Percentiles rank a stretch among this genome's conserved stretches.
phyloP scores from a whole-genome alignment of 2,113 vertebrate species.

The Bubalus kerabau region DNA sequence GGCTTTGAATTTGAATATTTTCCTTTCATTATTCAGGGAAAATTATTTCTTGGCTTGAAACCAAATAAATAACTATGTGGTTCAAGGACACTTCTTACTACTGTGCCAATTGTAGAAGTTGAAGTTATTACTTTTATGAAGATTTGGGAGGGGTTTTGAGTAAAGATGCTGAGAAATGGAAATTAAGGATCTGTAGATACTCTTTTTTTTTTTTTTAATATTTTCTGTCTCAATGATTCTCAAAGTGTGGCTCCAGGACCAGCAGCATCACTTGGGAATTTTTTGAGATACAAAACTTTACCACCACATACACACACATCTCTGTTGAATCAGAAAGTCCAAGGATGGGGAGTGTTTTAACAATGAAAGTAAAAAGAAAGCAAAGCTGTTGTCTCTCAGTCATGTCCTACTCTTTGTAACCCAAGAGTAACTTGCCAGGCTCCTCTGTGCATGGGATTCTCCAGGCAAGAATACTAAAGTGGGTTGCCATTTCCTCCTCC shows the following conservation, averaged over 20 bases:
- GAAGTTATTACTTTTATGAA: background rate
- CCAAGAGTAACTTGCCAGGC: background rate
- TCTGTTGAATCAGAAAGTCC: background rate
- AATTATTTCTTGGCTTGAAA: conserved; percentile 56
- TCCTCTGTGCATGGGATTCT: background rate
- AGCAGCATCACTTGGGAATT: background rate
- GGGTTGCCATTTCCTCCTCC: background rate
- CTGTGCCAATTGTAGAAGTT: background rate
- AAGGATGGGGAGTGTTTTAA: background rate
- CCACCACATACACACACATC: accelerated
- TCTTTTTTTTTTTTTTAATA: background rate
- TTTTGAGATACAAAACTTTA: background rate
- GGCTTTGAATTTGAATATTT: conserved; percentile 12
- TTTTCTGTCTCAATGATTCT: background rate
- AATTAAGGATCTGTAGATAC: background rate
- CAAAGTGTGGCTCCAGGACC: background rate
- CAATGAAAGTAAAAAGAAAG: background rate
- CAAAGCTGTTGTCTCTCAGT: background rate
- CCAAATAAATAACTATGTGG: conserved; percentile 24
- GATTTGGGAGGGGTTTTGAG: background rate
- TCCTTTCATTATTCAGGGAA: conserved; percentile 7
- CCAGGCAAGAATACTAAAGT: background rate
- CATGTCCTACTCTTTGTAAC: background rate
- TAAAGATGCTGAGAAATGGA: background rate
- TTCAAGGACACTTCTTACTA: background rate